A percentile compares a stretch with the other conserved stretches of the same genome.
Evolutionary conservation across 2,888 invertebrate genomes (phyloP).

Genomic region (Rotaria socialis): DNA sequence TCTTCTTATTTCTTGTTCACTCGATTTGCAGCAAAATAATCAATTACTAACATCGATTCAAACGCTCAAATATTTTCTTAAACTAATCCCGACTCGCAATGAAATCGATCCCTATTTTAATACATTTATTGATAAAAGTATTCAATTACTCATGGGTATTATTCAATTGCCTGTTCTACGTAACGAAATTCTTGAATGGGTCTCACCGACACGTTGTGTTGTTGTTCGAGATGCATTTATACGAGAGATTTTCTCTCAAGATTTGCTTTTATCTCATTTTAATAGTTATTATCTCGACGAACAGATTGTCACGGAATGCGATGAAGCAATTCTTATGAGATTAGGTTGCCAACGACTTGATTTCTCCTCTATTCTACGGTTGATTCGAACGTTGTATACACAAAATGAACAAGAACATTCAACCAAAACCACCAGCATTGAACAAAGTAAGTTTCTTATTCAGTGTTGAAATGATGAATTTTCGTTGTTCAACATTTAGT

Average conservation of each 20-base stretch:
- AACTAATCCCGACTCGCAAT: not conserved
- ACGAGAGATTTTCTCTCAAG: slow-evolving; percentile 16
- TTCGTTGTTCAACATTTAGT: not conserved
- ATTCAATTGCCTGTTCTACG: not conserved
- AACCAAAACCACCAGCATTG: not conserved
- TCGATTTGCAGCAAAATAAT: not conserved
- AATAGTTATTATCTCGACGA: slow-evolving; percentile 54
- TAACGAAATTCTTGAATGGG: not conserved
- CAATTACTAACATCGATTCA: not conserved
- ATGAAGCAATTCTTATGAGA: not conserved
- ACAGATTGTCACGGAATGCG: slow-evolving; percentile 48
- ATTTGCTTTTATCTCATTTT: slow-evolving; percentile 49
- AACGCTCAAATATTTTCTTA: slow-evolving; percentile 20
- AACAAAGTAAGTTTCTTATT: not conserved
- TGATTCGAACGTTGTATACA: not conserved
- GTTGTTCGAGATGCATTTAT: slow-evolving; percentile 29
- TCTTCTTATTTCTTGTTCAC: not conserved
- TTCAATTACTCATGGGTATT: not conserved
- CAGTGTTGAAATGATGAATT: too few species aligned
- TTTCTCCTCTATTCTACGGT: not conserved
- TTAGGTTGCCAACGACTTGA: not conserved
- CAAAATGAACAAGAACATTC: slow-evolving; percentile 15
- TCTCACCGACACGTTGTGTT: slow-evolving; percentile 35
- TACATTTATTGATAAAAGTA: not conserved
- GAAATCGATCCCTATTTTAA: not conserved